Evolutionary conservation across 2,797 vertebrate species (phyloP), one percentile per base, ranked within the genome.

Genomic region (Macropus fuliginosus): DNA sequence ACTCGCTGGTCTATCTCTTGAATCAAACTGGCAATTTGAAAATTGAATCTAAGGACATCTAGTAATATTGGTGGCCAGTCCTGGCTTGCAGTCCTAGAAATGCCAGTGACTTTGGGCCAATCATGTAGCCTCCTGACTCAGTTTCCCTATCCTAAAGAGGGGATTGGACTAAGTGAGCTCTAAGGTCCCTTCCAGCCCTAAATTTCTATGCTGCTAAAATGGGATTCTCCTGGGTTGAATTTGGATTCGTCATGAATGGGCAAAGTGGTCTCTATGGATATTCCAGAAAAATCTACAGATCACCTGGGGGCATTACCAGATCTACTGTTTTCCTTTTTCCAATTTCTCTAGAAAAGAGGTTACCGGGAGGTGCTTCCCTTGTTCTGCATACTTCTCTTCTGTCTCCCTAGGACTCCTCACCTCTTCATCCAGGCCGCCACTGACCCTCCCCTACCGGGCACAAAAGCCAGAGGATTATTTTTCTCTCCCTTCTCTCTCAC

Each of bases 341-440:
- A 74, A 13, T 40, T 40, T 40, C n/a, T 46, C n/a, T 40, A 4
- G 74, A 46, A 81, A 81, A 81, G 34, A 40, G 12, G n/a, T 21
- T 40, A 16, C 5, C 2, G 8, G 21, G 74, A 16, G 74, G 21
- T 81, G 40, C 74, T 46, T 81, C n/a, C n/a, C 66, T n/a, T 18
- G 13, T 18, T 40, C 5, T 21, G n/a, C 66, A n/a, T 6, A 16
- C 21, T 59, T 59, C 57, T 12, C 1, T 57, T 57, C 10, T 29
- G 11, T 34, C 59, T 62, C 28, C 8, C 34, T 9, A n/a, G 62
- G 34, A 14, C 1, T 66, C 34, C 10, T 5, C 13, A 34, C 18
- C 34, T 96, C 96, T 92, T 94, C 95, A 92, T 95, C 95, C 93
- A 90, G 31, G 96, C 93, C 95, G 24, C 94, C 97, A 97, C 97